Evolutionary conservation across 2,888 invertebrate species (phyloP).

Genomic region (Lysandra bellargus): DNA sequence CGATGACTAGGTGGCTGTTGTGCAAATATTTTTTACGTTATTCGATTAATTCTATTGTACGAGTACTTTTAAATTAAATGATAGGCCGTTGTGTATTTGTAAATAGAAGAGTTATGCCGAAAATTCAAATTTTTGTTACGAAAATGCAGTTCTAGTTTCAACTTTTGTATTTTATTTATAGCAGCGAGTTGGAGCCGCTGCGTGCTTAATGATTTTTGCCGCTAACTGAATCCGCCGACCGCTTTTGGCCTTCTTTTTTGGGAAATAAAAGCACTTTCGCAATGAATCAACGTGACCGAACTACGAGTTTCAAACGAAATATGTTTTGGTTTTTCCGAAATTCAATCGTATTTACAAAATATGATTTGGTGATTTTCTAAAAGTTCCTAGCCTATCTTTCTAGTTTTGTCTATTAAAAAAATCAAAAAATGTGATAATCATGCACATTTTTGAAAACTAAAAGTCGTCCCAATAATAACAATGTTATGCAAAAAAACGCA

Average conservation of each 20-base stretch:
- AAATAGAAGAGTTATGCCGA: not conserved
- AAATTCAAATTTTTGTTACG: not conserved
- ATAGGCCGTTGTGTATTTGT: not conserved
- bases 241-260: not conserved
- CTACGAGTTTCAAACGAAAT: not conserved
- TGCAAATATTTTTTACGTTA: not conserved
- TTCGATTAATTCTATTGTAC: not conserved
- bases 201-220: slow-evolving; percentile 10
- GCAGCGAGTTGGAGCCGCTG: not conserved
- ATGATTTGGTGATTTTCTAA: not conserved
- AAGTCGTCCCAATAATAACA: not conserved
- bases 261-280: slow-evolving; percentile 12
- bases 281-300: not conserved
- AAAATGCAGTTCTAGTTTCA: not conserved
- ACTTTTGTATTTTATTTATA: not conserved
- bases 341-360: not conserved
- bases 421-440: not conserved
- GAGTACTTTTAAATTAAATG: not conserved
- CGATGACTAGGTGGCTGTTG: not conserved
- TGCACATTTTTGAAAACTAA: not conserved
- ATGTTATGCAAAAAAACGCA: slow-evolving; percentile 8
- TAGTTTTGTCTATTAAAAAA: not conserved
- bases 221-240: not conserved
- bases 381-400: not conserved
- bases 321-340: not conserved